phyloP scores from a whole-genome alignment of 2,113 vertebrate species.

The Chionomys nivalis region DNA sequence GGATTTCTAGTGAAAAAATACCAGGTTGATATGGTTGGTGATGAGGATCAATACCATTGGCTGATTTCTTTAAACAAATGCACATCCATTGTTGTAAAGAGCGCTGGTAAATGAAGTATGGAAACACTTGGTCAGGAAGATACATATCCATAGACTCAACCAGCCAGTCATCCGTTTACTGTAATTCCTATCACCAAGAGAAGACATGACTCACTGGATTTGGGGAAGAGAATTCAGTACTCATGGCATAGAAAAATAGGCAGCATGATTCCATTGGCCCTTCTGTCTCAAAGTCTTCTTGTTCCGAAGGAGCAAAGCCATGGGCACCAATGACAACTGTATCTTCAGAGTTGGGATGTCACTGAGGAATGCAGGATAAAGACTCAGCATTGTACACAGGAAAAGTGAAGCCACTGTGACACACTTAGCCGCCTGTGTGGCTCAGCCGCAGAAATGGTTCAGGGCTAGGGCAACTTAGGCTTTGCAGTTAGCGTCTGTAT shows the following conservation, averaged over 20 bases:
- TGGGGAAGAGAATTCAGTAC: not conserved
- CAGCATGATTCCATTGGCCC: not conserved
- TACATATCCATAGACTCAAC: not conserved
- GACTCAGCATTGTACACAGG: not conserved
- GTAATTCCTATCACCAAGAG: not conserved
- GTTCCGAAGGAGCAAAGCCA: not conserved
- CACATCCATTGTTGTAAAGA: not conserved
- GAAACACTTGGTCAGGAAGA: not conserved
- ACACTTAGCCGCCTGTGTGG: not conserved
- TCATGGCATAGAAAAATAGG: not conserved
- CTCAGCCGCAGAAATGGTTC: not conserved
- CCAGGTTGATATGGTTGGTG: not conserved
- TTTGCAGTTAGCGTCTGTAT: not conserved
- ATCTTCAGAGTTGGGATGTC: not conserved
- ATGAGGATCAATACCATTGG: not conserved
- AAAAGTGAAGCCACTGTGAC: not conserved
- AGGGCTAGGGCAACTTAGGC: not conserved
- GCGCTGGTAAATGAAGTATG: not conserved
- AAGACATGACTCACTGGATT: not conserved
- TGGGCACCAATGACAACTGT: not conserved
- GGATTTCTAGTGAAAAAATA: not conserved
- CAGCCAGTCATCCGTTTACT: not conserved
- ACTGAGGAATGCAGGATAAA: not conserved
- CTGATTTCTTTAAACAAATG: slow-evolving; percentile 10
- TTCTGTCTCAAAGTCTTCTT: not conserved